These are phyloP conservation scores for Polia nebulosa DNA, from an alignment of 2,888 invertebrate genomes.

Conservation along the genomic window DNA sequence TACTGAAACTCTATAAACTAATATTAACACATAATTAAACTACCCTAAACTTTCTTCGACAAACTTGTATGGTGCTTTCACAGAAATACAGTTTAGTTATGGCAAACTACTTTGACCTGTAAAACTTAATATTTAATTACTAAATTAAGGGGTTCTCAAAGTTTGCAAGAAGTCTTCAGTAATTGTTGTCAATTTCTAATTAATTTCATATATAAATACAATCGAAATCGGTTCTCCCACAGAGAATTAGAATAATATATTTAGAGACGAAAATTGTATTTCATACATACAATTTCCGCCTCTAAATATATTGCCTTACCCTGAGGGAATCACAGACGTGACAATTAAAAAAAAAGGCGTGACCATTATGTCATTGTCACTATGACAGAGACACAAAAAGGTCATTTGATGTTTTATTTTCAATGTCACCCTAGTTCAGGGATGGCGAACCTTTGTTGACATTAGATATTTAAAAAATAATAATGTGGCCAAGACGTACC, in stretches of 20 bases:
- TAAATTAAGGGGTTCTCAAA: conserved; percentile 8
- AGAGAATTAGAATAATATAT: conserved; percentile 12
- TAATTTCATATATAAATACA: not conserved
- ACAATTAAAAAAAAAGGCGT: conserved; percentile 14
- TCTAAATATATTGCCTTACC: not conserved
- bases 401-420: conserved; percentile 17
- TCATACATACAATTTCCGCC: too few species aligned
- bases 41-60: conserved; percentile 24
- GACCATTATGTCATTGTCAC: conserved; percentile 25
- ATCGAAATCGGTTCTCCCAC: too few species aligned
- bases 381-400: conserved; percentile 17
- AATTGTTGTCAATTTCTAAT: not conserved
- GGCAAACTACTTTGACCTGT: conserved; percentile 21
- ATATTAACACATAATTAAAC: conserved; percentile 24
- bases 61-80: conserved; percentile 32
- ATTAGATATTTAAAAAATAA: too few species aligned
- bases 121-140: conserved; percentile 23
- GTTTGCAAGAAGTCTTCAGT: not conserved
- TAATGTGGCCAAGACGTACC: too few species aligned
- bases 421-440: not conserved
- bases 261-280: conserved; percentile 7
- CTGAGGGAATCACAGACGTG: conserved; percentile 14
- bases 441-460: too few species aligned
- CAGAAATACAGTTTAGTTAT: conserved; percentile 13
- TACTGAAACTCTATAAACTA: conserved; percentile 4